Base-by-base conservation (phyloP, 2,888 invertebrate genomes). In the Abrostola triplasia region DNA sequence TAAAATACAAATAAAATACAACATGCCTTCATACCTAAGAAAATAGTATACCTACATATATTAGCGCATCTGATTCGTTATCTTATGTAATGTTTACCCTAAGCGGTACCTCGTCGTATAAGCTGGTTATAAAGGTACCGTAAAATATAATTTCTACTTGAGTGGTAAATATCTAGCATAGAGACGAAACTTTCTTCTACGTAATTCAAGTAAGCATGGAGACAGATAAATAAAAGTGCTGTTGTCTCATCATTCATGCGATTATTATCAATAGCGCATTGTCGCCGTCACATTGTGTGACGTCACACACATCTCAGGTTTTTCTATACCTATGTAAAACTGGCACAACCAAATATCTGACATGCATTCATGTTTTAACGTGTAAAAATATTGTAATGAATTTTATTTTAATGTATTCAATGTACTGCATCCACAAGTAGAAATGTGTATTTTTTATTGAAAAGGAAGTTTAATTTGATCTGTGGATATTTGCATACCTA, bases 191-290 rank as follows among this genome's bases (percentile, higher is more conserved):
- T 67, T 52, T 56, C 10, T 36, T 42, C 8, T 24, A 6, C 10
- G 5, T 9, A 13, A 2, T 11, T 13, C 11, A 5, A 10, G 12
- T 41, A 12, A 48, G 8, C 40, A 51, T 59, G 48, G 52, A 40
- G 58, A 49, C 12, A 13, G 9, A 47, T 13, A 47, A 5, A 13
- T 47, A 47, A 12, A n/a, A 41, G 5, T 11, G n/a, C 41, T n/a
- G 38, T 59, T 67, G 67, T 64, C 52, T 67, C 59, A 60, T 71
- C 58, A 13, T 49, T 61, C 51, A 72, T 49, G 36, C 10, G 50
- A 66, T 67, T 66, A 67, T 60, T 62, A 59, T 75, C 67, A 70
- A 77, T 63, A 52, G 71, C 54, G 37, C 54, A 70, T 65, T 68
- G 65, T 74, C 35, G 42, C 42, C 9, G 52, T 79, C 76, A 79